Conservation (phyloP, 2,797 vertebrate genomes). For the Tokudaia muenninki region DNA sequence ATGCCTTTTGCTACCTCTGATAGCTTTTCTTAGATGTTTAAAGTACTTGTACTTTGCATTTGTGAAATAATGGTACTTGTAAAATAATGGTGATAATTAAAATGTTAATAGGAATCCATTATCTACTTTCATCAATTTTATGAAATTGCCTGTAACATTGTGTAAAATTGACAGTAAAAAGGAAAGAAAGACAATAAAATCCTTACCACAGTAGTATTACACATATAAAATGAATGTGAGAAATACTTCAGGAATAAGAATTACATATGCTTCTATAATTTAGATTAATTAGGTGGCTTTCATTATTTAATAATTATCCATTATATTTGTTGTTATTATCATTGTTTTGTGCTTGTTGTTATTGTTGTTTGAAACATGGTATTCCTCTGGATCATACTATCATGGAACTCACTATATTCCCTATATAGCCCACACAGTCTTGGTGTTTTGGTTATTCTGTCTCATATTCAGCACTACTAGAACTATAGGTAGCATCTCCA, state of each 20-base stretch:
- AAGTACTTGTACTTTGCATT: not conserved
- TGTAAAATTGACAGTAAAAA: not conserved
- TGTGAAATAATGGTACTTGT: slow-evolving; percentile 1
- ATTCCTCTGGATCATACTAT: not conserved
- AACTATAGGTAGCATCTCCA: not conserved
- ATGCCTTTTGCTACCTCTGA: slow-evolving; percentile 9
- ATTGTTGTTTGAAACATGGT: not conserved
- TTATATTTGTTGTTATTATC: not conserved
- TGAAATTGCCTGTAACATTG: not conserved
- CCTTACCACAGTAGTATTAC: not conserved
- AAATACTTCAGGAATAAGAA: not conserved
- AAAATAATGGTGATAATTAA: slow-evolving; percentile 40
- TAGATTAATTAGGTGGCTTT: slow-evolving; percentile 35
- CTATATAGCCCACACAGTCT: not conserved
- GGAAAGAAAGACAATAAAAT: not conserved
- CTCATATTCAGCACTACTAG: not conserved
- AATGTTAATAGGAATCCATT: slow-evolving; percentile 26
- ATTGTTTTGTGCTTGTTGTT: no score
- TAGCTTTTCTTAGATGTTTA: not conserved
- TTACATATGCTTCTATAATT: not conserved
- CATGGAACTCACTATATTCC: not conserved
- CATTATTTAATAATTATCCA: not conserved
- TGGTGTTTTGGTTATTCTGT: not conserved
- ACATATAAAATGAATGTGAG: not conserved
- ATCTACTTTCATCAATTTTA: slow-evolving; percentile 12